These are phyloP conservation scores for Myzus persicae DNA, from an alignment of 1,140 invertebrate genomes.

Conservation along the genomic window DNA sequence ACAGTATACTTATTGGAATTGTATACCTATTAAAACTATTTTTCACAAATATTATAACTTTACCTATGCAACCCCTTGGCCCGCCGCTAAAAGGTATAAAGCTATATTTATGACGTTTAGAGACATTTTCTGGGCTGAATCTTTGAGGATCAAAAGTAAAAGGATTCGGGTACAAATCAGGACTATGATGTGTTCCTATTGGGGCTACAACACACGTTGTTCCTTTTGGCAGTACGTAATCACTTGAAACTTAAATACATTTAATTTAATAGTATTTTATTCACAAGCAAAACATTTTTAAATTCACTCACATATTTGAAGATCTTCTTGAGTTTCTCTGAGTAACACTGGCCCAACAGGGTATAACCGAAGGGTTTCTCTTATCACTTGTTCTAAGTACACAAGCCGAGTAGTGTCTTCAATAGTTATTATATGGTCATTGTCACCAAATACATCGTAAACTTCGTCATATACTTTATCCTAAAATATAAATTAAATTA, in stretches of 20 bases:
- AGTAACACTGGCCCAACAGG: constrained; percentile 72
- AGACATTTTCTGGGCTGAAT: constrained; percentile 67
- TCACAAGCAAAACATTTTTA: background rate
- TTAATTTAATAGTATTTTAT: constrained; percentile 12
- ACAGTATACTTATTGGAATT: too few relatives aligned
- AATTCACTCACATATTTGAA: constrained; percentile 63
- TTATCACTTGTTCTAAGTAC: constrained; percentile 60
- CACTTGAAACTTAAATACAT: background rate
- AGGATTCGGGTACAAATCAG: constrained; percentile 67
- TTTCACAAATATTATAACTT: background rate
- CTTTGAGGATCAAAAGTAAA: constrained; percentile 69
- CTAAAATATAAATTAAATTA: constrained; percentile 60
- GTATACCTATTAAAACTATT: too few relatives aligned
- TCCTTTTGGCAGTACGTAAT: constrained; percentile 68
- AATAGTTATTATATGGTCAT: constrained; percentile 65
- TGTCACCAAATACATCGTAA: constrained; percentile 67
- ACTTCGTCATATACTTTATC: constrained; percentile 65
- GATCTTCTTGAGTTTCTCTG: constrained; percentile 68
- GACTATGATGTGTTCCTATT: constrained; percentile 68
- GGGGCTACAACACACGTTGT: constrained; percentile 74
- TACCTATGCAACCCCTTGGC: constrained; percentile 68
- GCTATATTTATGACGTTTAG: constrained; percentile 62
- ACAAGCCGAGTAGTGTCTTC: constrained; percentile 67
- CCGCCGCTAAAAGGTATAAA: constrained; percentile 69
- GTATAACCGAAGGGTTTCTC: constrained; percentile 60